phyloP scores from a whole-genome alignment of 2,888 invertebrate species.

The Drosophila melanosoma region DNA sequence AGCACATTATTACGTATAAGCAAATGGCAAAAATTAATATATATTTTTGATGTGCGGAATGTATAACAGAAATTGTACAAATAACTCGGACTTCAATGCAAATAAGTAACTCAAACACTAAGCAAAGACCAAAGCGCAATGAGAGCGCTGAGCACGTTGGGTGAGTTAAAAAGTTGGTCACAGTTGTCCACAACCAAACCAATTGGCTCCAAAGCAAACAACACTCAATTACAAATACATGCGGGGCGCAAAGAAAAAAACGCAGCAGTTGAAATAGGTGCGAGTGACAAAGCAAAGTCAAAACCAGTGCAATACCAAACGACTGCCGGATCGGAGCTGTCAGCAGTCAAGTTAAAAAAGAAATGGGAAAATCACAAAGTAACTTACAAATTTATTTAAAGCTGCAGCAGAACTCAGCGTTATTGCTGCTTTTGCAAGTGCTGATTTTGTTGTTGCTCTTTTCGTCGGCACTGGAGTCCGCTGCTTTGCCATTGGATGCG shows the following conservation, averaged over 20 bases:
- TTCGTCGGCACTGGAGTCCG: constrained; percentile 42
- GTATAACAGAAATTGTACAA: constrained; percentile 52
- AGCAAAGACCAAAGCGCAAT: constrained; percentile 44
- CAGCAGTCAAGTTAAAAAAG: constrained; percentile 4
- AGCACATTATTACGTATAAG: constrained; percentile 46
- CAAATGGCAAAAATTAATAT: constrained; percentile 19
- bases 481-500: constrained; percentile 46
- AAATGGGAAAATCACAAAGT: neutral
- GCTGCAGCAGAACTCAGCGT: constrained; percentile 48
- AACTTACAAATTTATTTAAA: constrained; percentile 8
- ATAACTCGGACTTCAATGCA: constrained; percentile 57
- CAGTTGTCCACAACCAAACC: constrained; percentile 54
- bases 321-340: constrained; percentile 54
- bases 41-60: constrained; percentile 19
- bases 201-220: constrained; percentile 57
- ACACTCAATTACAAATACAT: constrained; percentile 54
- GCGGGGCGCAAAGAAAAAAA: constrained; percentile 32
- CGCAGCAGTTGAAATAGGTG: constrained; percentile 67
- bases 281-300: constrained; percentile 43
- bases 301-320: constrained; percentile 68
- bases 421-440: neutral
- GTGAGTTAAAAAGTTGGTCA: constrained; percentile 52
- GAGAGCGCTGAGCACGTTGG: constrained; percentile 33
- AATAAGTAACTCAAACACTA: constrained; percentile 70
- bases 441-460: constrained; percentile 22